These are phyloP conservation scores for Pseudorhombus dupliciocellatus DNA, from an alignment of 2,113 vertebrate species.

Conservation along the genomic window DNA sequence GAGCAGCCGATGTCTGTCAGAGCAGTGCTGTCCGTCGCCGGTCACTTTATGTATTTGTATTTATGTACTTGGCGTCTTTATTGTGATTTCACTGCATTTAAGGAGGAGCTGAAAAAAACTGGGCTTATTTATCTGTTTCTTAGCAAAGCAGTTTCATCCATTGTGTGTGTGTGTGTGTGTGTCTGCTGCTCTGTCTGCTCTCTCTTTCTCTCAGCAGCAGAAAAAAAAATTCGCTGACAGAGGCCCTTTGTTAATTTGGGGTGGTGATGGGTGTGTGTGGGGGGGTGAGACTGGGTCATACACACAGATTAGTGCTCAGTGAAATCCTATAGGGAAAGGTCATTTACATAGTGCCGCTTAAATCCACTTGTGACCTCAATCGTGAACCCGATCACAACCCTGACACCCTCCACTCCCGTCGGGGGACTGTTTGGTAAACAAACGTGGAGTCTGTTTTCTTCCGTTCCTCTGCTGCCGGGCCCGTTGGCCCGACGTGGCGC, in stretches of 20 bases:
- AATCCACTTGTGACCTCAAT: slow-evolving; percentile 72
- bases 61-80: slow-evolving; percentile 32
- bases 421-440: slow-evolving; percentile 66
- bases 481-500: not conserved
- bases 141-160: slow-evolving; percentile 16
- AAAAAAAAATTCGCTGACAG: slow-evolving; percentile 65
- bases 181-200: slow-evolving; percentile 24
- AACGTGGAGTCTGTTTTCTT: not conserved
- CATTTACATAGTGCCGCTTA: slow-evolving; percentile 65
- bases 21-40: not conserved
- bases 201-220: slow-evolving; percentile 27
- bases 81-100: slow-evolving; percentile 26
- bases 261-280: not conserved
- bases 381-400: slow-evolving; percentile 41
- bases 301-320: slow-evolving; percentile 71
- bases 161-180: slow-evolving; percentile 31
- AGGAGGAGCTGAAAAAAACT: slow-evolving; percentile 13
- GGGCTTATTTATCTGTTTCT: slow-evolving; percentile 21
- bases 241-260: slow-evolving; percentile 64
- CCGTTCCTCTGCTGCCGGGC: not conserved
- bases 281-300: slow-evolving; percentile 61
- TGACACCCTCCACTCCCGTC: slow-evolving; percentile 37
- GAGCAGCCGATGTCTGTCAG: no score
- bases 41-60: slow-evolving; percentile 11
- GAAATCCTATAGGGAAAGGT: slow-evolving; percentile 73